Conservation (phyloP, 2,113 vertebrate species). For the Chaetura pelagica region DNA sequence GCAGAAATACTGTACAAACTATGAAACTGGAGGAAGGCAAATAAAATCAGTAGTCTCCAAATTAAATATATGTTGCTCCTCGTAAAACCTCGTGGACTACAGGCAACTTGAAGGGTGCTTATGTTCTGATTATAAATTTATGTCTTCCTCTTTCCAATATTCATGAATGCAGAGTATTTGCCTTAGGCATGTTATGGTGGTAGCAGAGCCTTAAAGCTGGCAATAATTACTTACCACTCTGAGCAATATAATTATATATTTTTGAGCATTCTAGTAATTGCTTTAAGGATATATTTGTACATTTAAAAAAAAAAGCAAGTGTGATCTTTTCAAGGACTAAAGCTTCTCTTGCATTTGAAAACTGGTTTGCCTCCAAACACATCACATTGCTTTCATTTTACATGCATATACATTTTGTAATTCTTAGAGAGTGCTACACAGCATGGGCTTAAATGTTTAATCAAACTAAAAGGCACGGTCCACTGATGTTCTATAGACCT, state of each 20-base stretch:
- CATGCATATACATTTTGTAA: neutral
- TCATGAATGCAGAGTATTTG: constrained; percentile 68
- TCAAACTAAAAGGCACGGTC: neutral
- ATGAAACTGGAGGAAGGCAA: constrained; percentile 20
- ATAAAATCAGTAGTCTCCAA: constrained; percentile 37
- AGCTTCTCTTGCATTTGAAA: neutral
- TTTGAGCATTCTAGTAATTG: constrained; percentile 41
- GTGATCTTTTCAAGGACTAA: constrained; percentile 12
- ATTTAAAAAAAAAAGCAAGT: neutral
- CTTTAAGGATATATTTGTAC: constrained; percentile 29
- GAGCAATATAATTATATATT: constrained; percentile 54
- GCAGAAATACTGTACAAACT: neutral
- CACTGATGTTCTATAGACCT: neutral
- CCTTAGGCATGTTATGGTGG: constrained; percentile 49
- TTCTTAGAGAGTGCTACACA: neutral
- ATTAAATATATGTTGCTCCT: constrained; percentile 44
- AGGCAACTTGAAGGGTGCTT: constrained; percentile 64
- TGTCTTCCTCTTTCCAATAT: constrained; percentile 67
- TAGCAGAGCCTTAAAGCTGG: constrained; percentile 43
- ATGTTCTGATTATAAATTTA: constrained; percentile 68
- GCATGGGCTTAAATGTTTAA: constrained; percentile 39
- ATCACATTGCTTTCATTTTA: neutral
- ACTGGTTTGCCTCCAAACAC: constrained; percentile 23
- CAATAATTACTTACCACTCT: constrained; percentile 66
- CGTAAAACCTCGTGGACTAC: constrained; percentile 11